These are phyloP conservation scores for Galaxias olidus DNA, from an alignment of 2,797 vertebrate genomes.

Conservation along the genomic window DNA sequence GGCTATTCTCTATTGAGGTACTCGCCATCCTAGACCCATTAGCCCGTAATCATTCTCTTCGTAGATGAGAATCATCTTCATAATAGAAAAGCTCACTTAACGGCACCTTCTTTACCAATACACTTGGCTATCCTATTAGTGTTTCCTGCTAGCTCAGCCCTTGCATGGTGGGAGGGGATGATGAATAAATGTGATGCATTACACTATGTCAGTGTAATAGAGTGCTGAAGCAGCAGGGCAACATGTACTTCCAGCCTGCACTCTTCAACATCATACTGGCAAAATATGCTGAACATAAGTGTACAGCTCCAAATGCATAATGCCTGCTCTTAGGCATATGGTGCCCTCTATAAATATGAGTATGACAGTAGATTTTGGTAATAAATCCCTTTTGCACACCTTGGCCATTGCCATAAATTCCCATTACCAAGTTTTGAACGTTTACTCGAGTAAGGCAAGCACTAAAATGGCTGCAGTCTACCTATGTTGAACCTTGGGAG, in stretches of 20 bases:
- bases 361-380: conserved; percentile 8
- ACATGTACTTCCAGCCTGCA: conserved; percentile 26
- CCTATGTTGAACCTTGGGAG: too few species aligned
- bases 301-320: conserved; percentile 6
- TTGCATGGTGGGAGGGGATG: conserved; percentile 13
- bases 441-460: too few species aligned
- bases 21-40: conserved; percentile 37
- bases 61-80: conserved; percentile 42
- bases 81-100: conserved; percentile 48
- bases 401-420: neutral
- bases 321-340: conserved; percentile 5
- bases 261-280: conserved; percentile 28
- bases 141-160: conserved; percentile 55
- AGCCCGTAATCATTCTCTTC: conserved; percentile 43
- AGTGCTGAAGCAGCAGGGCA: conserved; percentile 53
- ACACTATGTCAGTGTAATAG: conserved; percentile 18
- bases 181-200: conserved; percentile 55
- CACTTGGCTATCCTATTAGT: conserved; percentile 29
- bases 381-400: conserved; percentile 7
- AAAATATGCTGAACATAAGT: conserved; percentile 22
- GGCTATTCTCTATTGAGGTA: conserved; percentile 5
- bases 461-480: too few species aligned
- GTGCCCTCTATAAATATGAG: neutral
- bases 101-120: conserved; percentile 44
- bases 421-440: too few species aligned